Evolutionary conservation across 2,888 invertebrate species (phyloP), one percentile per base, ranked within the genome.

Genomic region (Listrodromus nycthemerus): DNA sequence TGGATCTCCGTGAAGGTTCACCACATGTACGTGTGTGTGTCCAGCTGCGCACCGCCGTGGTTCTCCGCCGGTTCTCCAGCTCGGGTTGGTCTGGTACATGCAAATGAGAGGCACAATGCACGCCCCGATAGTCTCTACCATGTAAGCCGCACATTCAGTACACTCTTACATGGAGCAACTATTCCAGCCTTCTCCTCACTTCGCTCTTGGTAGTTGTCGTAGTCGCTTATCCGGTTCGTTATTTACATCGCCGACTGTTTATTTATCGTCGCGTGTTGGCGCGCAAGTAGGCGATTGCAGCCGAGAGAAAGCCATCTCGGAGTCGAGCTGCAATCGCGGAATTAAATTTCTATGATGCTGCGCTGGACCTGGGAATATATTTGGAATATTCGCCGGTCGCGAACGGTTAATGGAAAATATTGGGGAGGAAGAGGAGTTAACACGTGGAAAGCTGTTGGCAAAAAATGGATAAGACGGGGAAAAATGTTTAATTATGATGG

Each of bases 11-110:
- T 66, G 21, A 27, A 65, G 13, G 16, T 45, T 37, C n/a, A 41
- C 69, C 24, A 33, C 58, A 50, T 24, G 50, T 75, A 45, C 33
- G 69, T 67, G 87, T 89, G 89, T 91, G 86, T 91, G 90, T 90
- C 90, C 91, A 90, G 89, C 90, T 91, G 91, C 87, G 89, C 87
- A 87, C 85, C 77, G 89, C 87, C 81, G 76, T 73, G 63, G 75
- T 71, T 80, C 76, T 80, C 70, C 24, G 52, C 41, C 5, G 65
- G 75, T 30, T 65, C 63, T 52, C 65, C 27, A 37, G 75, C 41
- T 61, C 63, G 82, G 45, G 21, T 52, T 76, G 37, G 58, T 70
- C 70, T 77, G 86, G 85, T 87, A 88, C 89, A 89, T 91, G 91
- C 89, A 91, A 90, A 91, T 90, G 87, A 88, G 88, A 80, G 82